Base-by-base conservation (phyloP, 2,113 vertebrate genomes). In the Bostrychus sinensis region DNA sequence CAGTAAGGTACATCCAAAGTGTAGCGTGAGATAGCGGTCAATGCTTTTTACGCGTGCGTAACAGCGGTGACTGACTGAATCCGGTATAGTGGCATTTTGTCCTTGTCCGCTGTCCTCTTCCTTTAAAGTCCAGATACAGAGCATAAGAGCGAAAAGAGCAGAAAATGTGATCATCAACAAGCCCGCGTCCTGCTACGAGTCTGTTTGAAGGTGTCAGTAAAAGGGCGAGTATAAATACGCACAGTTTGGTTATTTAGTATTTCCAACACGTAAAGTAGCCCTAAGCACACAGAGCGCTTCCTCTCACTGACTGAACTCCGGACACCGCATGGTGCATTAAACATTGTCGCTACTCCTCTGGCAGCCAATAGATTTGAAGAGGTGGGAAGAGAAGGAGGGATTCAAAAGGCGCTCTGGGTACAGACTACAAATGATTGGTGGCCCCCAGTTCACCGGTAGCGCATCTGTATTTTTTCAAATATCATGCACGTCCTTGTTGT, bases 281-380 rank as follows among this genome's bases (percentile, higher is more conserved):
- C 65, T 41, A 14, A 75, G 71, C 69, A 68, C 82, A 58, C 38
- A 17, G 82, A 86, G 78, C 77, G 87, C 80, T 86, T 89, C 85
- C 87, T 88, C 89, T 87, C 83, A 89, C 94, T 88, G 94, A 95
- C 94, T 95, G 93, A 86, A 93, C 94, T 94, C 94, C 89, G 93
- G 92, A 94, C 94, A 92, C 94, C 93, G 94, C 95, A 93, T 93
- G 95, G 94, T 91, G 96, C 92, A 94, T 96, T 98, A 96, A 97
- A 96, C 95, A 94, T 93, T 93, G 94, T 95, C 94, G 94, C 95
- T 91, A 86, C 94, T 94, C 93, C 88, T 62, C 75, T n/a, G 90
- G 91, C 94, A 95, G 91, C 96, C 96, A 98, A 96, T 98, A 72
- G 28, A 48, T 66, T 80, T n/a, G 80, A 67, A 20, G 66, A 58